Conservation (phyloP, 2,797 vertebrate genomes). For the Anolis apletophallus region DNA sequence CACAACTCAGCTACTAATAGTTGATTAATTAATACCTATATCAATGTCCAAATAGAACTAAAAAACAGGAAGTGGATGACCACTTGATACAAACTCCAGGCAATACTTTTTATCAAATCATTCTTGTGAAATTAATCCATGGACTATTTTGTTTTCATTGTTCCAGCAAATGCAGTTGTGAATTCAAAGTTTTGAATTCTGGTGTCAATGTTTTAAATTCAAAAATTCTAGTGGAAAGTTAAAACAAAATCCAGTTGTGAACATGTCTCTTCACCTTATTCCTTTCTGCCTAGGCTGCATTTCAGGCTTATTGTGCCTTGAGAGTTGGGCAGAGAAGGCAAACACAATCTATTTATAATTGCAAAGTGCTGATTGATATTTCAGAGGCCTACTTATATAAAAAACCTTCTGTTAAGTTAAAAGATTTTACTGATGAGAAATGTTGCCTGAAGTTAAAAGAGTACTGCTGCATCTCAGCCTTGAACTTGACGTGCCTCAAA, state of each 20-base stretch:
- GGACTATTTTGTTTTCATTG: background rate
- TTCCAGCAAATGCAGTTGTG: background rate
- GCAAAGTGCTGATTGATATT: conserved; percentile 33
- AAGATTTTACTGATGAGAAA: conserved; percentile 28
- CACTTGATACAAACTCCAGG: background rate
- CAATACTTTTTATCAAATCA: background rate
- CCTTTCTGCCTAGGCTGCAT: background rate
- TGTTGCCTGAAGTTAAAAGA: conserved; percentile 28
- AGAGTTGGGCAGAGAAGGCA: conserved; percentile 8
- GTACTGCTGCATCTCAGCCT: background rate
- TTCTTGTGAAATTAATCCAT: background rate
- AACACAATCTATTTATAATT: conserved; percentile 34
- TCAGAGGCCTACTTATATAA: conserved; percentile 24
- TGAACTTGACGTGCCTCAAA: background rate
- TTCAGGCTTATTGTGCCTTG: background rate
- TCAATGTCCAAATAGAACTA: background rate
- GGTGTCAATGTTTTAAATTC: background rate
- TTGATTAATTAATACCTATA: background rate
- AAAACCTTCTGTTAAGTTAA: conserved; percentile 6
- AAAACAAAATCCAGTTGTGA: background rate
- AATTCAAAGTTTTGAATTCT: background rate
- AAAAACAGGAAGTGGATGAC: background rate
- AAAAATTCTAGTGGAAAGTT: background rate
- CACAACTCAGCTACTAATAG: background rate
- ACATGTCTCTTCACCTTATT: background rate